Evolutionary conservation across 2,797 vertebrate species (phyloP).

Genomic region (Eupleurogrammus muticus): DNA sequence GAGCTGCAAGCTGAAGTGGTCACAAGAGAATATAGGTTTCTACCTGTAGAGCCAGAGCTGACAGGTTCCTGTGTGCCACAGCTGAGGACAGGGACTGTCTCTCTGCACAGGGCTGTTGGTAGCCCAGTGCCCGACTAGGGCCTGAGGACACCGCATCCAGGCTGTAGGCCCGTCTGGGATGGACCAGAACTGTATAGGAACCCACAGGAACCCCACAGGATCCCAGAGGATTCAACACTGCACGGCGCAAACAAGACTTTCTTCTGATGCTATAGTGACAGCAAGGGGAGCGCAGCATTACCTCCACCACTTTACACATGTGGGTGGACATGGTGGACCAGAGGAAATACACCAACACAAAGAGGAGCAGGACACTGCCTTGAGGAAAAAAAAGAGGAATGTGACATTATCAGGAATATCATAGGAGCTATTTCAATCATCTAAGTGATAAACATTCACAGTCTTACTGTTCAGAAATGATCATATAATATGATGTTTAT

Average conservation of each 20-base stretch:
- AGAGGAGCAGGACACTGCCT: conserved; percentile 22
- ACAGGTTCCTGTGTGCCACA: conserved; percentile 80
- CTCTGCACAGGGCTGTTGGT: conserved; percentile 61
- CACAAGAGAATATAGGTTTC: neutral
- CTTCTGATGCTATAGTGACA: conserved; percentile 43
- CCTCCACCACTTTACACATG: conserved; percentile 61
- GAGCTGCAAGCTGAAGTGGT: neutral
- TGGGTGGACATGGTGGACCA: conserved; percentile 67
- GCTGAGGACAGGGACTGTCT: conserved; percentile 58
- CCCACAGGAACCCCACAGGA: conserved; percentile 10
- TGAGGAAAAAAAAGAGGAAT: neutral
- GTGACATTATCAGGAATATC: neutral
- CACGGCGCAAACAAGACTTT: conserved; percentile 37
- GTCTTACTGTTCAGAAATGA: too few species aligned
- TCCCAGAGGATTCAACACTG: conserved; percentile 23
- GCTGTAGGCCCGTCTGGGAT: conserved; percentile 72
- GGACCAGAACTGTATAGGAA: conserved; percentile 5
- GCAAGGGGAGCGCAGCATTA: conserved; percentile 59
- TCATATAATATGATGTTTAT: too few species aligned
- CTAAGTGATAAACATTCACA: neutral
- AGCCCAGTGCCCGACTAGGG: conserved; percentile 46
- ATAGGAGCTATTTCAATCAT: neutral
- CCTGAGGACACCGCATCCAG: conserved; percentile 70
- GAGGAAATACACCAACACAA: neutral
- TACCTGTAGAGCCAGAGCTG: conserved; percentile 76